phyloP scores from a whole-genome alignment of 92 coral and sea anemone species.

The Palythoa heliodiscus region DNA sequence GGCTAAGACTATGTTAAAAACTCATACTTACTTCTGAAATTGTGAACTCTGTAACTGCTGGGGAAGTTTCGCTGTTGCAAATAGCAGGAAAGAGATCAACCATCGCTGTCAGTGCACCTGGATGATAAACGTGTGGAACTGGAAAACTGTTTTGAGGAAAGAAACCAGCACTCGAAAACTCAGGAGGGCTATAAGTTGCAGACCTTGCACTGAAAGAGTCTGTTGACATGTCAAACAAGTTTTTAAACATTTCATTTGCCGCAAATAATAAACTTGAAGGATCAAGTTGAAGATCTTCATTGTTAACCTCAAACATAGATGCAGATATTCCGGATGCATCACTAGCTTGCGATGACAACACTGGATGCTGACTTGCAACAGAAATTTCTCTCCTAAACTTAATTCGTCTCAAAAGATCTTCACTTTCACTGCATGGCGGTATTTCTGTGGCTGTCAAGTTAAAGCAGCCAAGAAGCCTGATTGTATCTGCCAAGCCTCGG shows the following conservation, averaged over 20 bases:
- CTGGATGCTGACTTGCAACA: conserved; percentile 52
- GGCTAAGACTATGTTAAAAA: background rate
- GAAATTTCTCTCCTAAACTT: conserved; percentile 53
- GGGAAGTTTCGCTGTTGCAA: conserved; percentile 46
- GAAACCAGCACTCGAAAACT: conserved; percentile 44
- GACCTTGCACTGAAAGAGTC: conserved; percentile 81
- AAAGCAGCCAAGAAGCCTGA: conserved; percentile 91
- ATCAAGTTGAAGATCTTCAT: conserved; percentile 54
- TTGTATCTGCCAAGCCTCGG: conserved; percentile 91
- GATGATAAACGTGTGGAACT: conserved; percentile 77
- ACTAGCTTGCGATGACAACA: conserved; percentile 59
- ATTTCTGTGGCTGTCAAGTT: conserved; percentile 57
- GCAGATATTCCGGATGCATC: conserved; percentile 65
- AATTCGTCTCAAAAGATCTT: conserved; percentile 31
- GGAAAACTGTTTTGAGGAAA: conserved; percentile 46
- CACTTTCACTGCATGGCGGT: conserved; percentile 53
- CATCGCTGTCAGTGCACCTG: conserved; percentile 90
- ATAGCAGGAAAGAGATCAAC: conserved; percentile 89
- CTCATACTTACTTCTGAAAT: background rate
- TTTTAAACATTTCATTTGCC: conserved; percentile 88
- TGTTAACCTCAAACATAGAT: conserved; percentile 52
- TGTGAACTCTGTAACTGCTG: conserved; percentile 8
- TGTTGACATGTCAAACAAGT: conserved; percentile 93
- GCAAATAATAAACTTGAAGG: conserved; percentile 72
- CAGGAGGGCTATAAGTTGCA: conserved; percentile 61